phyloP scores from a whole-genome alignment of 2,888 invertebrate genomes.

The Mystacides longicornis region DNA sequence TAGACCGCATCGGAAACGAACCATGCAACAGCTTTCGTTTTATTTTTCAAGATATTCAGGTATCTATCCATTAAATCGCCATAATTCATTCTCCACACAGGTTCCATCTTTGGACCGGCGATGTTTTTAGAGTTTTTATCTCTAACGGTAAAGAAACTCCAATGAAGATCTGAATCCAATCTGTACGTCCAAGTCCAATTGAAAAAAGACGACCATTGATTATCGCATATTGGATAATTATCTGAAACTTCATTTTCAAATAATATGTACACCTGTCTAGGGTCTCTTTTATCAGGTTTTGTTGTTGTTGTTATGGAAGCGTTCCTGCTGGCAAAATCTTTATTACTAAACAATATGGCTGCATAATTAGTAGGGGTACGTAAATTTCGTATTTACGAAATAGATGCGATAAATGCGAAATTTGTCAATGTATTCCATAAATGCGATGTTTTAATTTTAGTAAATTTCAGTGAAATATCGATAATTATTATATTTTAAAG shows the following conservation, averaged over 20 bases:
- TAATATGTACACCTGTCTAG: slow-evolving; percentile 46
- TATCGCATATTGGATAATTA: slow-evolving; percentile 34
- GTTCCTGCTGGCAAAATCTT: slow-evolving; percentile 26
- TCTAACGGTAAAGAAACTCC: slow-evolving; percentile 32
- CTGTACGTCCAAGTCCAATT: slow-evolving; percentile 40
- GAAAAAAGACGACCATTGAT: slow-evolving; percentile 33
- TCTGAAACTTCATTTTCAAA: slow-evolving; percentile 35
- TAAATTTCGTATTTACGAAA: too few relatives aligned
- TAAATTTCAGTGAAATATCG: too few relatives aligned
- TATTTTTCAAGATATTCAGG: slow-evolving; percentile 24
- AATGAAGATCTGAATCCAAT: slow-evolving; percentile 37
- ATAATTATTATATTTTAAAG: too few relatives aligned
- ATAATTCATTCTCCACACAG: slow-evolving; percentile 1
- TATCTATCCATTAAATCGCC: not conserved
- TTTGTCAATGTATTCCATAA: too few relatives aligned
- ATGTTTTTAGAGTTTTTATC: slow-evolving; percentile 29
- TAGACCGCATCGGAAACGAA: slow-evolving; percentile 36
- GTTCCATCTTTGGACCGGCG: slow-evolving; percentile 9
- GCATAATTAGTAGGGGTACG: slow-evolving; percentile 41
- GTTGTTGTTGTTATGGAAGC: not conserved
- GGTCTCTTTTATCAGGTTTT: slow-evolving; percentile 29
- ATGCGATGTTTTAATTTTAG: too few relatives aligned
- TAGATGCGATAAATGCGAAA: too few relatives aligned
- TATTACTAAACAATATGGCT: slow-evolving; percentile 48
- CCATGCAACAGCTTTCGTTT: slow-evolving; percentile 39